Percentiles rank a stretch among this genome's conserved stretches.
These are phyloP conservation scores for Larimichthys polyactis DNA, from an alignment of 2,113 vertebrate genomes.

Conservation along the genomic window DNA sequence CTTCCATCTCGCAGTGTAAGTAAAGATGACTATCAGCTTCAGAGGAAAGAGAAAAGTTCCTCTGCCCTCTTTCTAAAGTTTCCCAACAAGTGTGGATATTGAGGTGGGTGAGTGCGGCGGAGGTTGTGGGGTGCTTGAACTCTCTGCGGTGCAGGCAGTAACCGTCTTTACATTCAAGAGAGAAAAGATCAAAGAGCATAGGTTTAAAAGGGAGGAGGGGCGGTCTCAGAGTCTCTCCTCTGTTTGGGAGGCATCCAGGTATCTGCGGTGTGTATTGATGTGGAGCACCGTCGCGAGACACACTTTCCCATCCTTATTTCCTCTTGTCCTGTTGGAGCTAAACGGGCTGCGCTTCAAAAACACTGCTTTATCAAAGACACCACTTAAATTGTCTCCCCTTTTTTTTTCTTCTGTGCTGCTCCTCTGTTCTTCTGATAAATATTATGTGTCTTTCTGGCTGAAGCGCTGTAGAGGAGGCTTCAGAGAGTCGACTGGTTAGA, in stretches of 20 bases:
- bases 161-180: constrained; percentile 80
- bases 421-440: constrained; percentile 80
- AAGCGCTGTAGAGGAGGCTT: constrained; percentile 66
- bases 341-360: constrained; percentile 81
- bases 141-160: constrained; percentile 77
- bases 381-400: constrained; percentile 74
- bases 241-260: constrained; percentile 82
- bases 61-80: constrained; percentile 76
- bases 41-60: constrained; percentile 75
- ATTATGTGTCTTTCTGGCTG: constrained; percentile 76
- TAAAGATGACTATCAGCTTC: constrained; percentile 64
- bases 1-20: constrained; percentile 39
- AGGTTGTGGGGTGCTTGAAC: constrained; percentile 76
- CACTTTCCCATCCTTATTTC: constrained; percentile 77
- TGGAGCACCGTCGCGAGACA: constrained; percentile 75
- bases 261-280: constrained; percentile 81
- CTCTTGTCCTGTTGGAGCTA: constrained; percentile 81
- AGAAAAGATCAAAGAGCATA: constrained; percentile 81
- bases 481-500: constrained; percentile 79
- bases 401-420: constrained; percentile 52
- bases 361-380: constrained; percentile 81
- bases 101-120: constrained; percentile 59
- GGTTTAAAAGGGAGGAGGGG: constrained; percentile 80
- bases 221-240: constrained; percentile 73
- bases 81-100: constrained; percentile 68